Base-by-base conservation (phyloP, 2,113 vertebrate species). In the Pseudopodoces humilis region DNA sequence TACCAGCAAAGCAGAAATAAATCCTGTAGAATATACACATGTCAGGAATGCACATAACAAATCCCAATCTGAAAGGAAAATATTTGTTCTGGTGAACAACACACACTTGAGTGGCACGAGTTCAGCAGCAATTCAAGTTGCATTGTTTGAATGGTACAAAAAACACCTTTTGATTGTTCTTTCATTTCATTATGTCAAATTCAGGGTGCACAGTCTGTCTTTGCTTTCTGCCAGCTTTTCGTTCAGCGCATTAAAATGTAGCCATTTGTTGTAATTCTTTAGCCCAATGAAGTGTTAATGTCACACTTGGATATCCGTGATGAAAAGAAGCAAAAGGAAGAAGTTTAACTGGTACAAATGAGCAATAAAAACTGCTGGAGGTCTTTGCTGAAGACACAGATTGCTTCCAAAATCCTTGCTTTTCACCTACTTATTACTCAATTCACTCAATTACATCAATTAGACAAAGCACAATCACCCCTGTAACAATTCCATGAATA, bases 281-380 rank as follows among this genome's bases (percentile, higher is more conserved):
- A 77, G 75, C 67, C 37, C 35, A 90, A 15, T 13, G 31, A 85
- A 76, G 62, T 62, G 63, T 63, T 79, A 65, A 76, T 65, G 82
- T 43, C 58, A 91, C 88, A 85, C n/a, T 65, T 76, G 71, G 21
- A 50, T 69, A 79, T 76, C n/a, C 9, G 9, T 19, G 67, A 87
- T 30, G 53, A 56, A 88, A 84, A 59, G 52, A 67, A 64, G 65
- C 28, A 88, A 90, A 69, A 52, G 41, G 21, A 89, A 67, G 39
- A 72, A 59, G 35, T 86, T 80, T 43, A 81, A 92, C 41, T 71
- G 72, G 56, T 58, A 84, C 37, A 84, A 96, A 94, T 59, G 31
- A 83, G 64, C 86, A 92, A 78, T 70, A 91, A 77, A 81, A 94
- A 52, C 80, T 74, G 76, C 69, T 88, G 71, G 76, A 86, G 70